Conservation (phyloP, 2,888 invertebrate species). For the Aphelenchoides bicaudatus region DNA sequence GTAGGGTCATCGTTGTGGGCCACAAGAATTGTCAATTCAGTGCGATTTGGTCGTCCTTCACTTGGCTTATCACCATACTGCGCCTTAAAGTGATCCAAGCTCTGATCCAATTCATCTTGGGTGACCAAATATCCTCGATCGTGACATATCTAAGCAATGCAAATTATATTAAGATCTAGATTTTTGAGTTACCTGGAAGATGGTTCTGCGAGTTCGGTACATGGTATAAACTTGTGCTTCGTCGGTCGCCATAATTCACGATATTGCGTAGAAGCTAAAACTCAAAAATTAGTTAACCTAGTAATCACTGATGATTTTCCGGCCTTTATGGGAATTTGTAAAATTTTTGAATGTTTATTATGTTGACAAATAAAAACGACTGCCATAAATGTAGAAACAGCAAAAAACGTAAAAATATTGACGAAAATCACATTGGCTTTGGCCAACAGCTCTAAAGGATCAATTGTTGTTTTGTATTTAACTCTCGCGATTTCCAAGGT, state of each 20-base stretch:
- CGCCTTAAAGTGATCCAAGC: slow-evolving; percentile 86
- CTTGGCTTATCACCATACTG: slow-evolving; percentile 90
- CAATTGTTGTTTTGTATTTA: too few relatives aligned
- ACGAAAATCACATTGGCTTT: too few relatives aligned
- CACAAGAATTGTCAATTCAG: slow-evolving; percentile 90
- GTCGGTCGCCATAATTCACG: slow-evolving; percentile 74
- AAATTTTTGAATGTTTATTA: too few relatives aligned
- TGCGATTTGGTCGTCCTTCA: slow-evolving; percentile 70
- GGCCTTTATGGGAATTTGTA: too few relatives aligned
- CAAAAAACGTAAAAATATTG: too few relatives aligned
- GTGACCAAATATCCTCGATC: slow-evolving; percentile 97
- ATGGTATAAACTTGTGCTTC: slow-evolving; percentile 95
- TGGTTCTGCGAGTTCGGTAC: slow-evolving; percentile 95
- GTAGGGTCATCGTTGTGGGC: slow-evolving; percentile 99
- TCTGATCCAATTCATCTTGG: slow-evolving; percentile 98
- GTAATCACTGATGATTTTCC: too few relatives aligned
- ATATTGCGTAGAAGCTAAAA: too few relatives aligned
- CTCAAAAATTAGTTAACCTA: too few relatives aligned
- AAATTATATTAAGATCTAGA: neutral
- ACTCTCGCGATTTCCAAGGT: too few relatives aligned
- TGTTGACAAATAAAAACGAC: too few relatives aligned
- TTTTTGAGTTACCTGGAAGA: slow-evolving; percentile 77
- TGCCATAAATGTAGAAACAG: too few relatives aligned
- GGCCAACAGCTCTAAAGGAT: too few relatives aligned
- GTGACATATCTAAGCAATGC: slow-evolving; percentile 76